phyloP scores from a whole-genome alignment of 2,888 invertebrate genomes.

The Philaethria dido region DNA sequence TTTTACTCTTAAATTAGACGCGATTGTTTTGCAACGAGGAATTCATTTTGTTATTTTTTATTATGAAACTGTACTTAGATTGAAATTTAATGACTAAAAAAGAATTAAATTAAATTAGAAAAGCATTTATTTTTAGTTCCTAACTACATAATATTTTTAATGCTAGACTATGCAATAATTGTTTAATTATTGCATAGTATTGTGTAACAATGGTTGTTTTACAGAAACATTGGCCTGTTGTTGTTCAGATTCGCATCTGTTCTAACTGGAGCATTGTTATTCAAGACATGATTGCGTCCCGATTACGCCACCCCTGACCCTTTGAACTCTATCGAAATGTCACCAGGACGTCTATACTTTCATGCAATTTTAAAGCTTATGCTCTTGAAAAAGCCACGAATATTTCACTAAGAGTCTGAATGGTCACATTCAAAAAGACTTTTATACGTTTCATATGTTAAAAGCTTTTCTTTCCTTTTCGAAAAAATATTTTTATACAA shows the following conservation, averaged over 20 bases:
- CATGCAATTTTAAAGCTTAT: conserved; percentile 37
- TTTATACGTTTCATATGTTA: conserved; percentile 23
- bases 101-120: not conserved
- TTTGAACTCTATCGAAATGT: conserved; percentile 74
- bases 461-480: conserved; percentile 13
- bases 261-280: conserved; percentile 67
- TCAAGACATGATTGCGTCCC: conserved; percentile 69
- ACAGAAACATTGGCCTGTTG: conserved; percentile 25
- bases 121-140: not conserved
- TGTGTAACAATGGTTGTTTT: not conserved
- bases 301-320: conserved; percentile 76
- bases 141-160: not conserved
- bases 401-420: conserved; percentile 5
- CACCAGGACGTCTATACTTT: conserved; percentile 54
- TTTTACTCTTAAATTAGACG: conserved; percentile 40
- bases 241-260: conserved; percentile 50
- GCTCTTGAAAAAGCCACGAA: conserved; percentile 16
- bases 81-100: conserved; percentile 13
- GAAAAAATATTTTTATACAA: not conserved
- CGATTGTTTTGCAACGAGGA: conserved; percentile 33
- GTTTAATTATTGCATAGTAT: no score
- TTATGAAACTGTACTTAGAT: conserved; percentile 18
- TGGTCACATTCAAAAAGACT: conserved; percentile 19
- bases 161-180: not conserved
- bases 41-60: conserved; percentile 30